Evolutionary conservation across 2,113 vertebrate genomes (phyloP).

Genomic region (Cyanocitta stelleri): DNA sequence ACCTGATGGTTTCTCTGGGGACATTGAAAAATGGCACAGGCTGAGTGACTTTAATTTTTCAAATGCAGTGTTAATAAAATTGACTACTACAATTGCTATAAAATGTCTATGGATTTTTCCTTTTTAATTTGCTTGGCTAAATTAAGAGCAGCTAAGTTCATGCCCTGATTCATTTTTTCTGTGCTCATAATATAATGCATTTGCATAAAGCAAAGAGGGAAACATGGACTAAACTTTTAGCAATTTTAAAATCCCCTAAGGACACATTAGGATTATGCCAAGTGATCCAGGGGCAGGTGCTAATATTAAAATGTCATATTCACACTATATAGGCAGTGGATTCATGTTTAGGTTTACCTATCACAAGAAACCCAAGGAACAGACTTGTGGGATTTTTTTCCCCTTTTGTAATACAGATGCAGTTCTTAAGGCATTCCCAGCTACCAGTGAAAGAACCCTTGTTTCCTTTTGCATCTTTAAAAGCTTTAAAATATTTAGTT

Average conservation of each 20-base stretch:
- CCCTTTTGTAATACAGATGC: background rate
- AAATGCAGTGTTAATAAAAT: background rate
- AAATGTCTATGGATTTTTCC: background rate
- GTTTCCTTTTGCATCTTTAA: background rate
- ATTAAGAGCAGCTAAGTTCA: background rate
- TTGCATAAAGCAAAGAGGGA: background rate
- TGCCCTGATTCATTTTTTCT: background rate
- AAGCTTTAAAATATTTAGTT: background rate
- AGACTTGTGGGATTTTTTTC: background rate
- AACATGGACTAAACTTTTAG: background rate
- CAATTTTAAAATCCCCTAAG: background rate
- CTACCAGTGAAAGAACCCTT: background rate
- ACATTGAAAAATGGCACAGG: background rate
- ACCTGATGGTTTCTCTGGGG: background rate
- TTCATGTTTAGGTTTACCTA: background rate
- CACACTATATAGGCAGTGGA: background rate
- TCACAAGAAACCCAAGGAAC: background rate
- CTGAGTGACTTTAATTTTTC: background rate
- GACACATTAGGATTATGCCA: background rate
- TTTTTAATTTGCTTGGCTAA: slow-evolving; percentile 30
- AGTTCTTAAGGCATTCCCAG: background rate
- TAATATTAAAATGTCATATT: background rate
- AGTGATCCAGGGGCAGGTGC: background rate
- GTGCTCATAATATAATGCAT: background rate
- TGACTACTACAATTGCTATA: fast-evolving